Conservation (phyloP, 2,888 invertebrate species). For the Caenorhabditis macrosperma region DNA sequence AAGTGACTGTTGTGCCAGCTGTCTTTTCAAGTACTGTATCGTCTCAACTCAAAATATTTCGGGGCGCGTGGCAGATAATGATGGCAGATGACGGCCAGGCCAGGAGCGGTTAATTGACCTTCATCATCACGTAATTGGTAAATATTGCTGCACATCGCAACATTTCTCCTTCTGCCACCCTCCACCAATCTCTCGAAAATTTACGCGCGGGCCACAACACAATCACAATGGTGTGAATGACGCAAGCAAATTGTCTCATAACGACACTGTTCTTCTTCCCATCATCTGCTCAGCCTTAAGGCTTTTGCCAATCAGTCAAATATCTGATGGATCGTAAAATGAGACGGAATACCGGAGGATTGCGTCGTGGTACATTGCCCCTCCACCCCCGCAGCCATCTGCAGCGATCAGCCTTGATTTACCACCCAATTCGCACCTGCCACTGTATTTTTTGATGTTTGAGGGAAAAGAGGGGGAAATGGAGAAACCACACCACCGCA, state of each 20-base stretch:
- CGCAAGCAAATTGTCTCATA: conserved; percentile 53
- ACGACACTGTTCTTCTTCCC: not conserved
- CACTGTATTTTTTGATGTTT: conserved; percentile 3
- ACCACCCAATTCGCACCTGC: conserved; percentile 45
- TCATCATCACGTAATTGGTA: conserved; percentile 63
- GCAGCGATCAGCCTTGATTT: conserved; percentile 51
- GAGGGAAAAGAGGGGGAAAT: not conserved
- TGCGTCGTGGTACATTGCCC: conserved; percentile 5
- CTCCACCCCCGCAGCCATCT: conserved; percentile 22
- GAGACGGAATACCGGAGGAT: conserved; percentile 25
- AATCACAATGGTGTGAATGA: conserved; percentile 54
- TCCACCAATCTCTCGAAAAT: conserved; percentile 19
- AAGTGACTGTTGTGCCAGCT: conserved; percentile 56
- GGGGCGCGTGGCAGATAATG: conserved; percentile 61
- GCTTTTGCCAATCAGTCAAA: conserved; percentile 54
- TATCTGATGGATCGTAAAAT: conserved; percentile 56
- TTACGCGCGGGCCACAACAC: conserved; percentile 1
- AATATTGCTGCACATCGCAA: conserved; percentile 53
- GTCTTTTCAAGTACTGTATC: conserved; percentile 31
- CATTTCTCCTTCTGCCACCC: conserved; percentile 17
- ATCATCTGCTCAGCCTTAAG: conserved; percentile 24
- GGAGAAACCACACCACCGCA: not conserved
- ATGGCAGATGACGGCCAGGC: no score
- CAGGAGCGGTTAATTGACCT: conserved; percentile 58
- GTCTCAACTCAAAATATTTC: conserved; percentile 16